A percentile compares a stretch with the other conserved stretches of the same genome.
Evolutionary conservation across 2,113 vertebrate species (phyloP).

Genomic region (Orthochromis indermauri): DNA sequence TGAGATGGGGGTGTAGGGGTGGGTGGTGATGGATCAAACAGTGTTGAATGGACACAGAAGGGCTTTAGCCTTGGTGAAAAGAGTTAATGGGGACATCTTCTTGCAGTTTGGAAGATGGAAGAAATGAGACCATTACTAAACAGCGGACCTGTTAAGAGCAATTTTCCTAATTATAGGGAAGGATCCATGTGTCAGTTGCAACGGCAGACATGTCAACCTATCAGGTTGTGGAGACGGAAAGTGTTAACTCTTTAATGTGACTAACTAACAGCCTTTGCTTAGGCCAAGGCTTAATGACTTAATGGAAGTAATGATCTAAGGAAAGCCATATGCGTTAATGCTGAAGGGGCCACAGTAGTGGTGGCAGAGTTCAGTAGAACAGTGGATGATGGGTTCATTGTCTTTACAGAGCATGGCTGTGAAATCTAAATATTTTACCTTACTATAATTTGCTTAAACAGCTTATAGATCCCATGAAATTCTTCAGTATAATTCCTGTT

Average conservation of each 20-base stretch:
- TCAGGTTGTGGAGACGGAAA: conserved; percentile 60
- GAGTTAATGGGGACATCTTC: conserved; percentile 81
- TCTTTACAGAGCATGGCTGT: neutral
- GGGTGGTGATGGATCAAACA: conserved; percentile 14
- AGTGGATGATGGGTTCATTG: neutral
- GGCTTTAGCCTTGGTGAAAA: conserved; percentile 72
- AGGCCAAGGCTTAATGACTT: conserved; percentile 61
- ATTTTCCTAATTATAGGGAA: conserved; percentile 86
- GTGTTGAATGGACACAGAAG: conserved; percentile 66
- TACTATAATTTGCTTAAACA: neutral
- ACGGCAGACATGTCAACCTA: conserved; percentile 70
- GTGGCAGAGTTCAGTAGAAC: neutral
- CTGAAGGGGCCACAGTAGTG: neutral
- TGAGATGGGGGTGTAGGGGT: neutral
- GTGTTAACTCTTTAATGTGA: conserved; percentile 68
- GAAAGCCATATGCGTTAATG: conserved; percentile 59
- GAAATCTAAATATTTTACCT: neutral
- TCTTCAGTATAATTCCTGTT: neutral
- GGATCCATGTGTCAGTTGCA: conserved; percentile 72
- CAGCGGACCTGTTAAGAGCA: conserved; percentile 74
- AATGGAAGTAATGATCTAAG: conserved; percentile 69
- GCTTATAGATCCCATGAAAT: neutral
- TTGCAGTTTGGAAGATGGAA: conserved; percentile 82
- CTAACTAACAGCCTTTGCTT: conserved; percentile 49
- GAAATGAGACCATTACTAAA: conserved; percentile 83